phyloP scores from a whole-genome alignment of 2,888 invertebrate species.

The Cantharis rustica region DNA sequence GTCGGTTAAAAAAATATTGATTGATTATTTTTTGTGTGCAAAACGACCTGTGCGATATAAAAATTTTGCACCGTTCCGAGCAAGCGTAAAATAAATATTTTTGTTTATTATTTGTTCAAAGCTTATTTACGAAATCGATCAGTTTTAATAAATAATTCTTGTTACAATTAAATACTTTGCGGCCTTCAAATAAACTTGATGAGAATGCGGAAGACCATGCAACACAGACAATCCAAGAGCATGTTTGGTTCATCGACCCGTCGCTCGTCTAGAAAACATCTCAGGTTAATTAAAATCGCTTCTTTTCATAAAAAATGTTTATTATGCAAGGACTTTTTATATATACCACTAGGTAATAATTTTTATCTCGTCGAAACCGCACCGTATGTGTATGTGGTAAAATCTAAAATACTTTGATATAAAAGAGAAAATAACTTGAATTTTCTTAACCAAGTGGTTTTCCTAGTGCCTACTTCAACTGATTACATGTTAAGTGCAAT shows the following conservation, averaged over 20 bases:
- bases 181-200: conserved; percentile 3
- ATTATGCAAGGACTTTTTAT: background rate
- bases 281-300: background rate
- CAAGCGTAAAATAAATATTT: background rate
- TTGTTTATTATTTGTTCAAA: background rate
- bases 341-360: background rate
- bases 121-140: no score
- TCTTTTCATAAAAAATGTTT: background rate
- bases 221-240: background rate
- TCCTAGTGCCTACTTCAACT: background rate
- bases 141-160: background rate
- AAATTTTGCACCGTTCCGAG: background rate
- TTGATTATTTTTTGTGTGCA: background rate
- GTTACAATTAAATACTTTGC: background rate
- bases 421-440: background rate
- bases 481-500: background rate
- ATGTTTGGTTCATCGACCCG: background rate
- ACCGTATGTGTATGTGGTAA: no score
- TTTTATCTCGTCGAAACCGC: background rate
- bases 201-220: background rate
- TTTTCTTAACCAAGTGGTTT: background rate
- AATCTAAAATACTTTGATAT: background rate
- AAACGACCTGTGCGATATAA: background rate
- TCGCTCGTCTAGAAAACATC: background rate
- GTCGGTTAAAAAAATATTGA: no score